Evolutionary conservation across 2,888 invertebrate species (phyloP).

Genomic region (Aporophyla nigra): DNA sequence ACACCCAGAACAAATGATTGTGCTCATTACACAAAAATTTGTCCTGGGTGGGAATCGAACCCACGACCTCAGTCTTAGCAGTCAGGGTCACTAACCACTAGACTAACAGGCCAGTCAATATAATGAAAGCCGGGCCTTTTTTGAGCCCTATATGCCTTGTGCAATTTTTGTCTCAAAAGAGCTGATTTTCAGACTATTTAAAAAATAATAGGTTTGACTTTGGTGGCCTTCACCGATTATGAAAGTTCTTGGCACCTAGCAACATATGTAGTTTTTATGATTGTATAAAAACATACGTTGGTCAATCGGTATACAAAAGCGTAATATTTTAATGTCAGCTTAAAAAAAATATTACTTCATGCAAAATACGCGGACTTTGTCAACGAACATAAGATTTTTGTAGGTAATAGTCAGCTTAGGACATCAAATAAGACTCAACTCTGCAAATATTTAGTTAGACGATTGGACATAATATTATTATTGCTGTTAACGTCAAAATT

Average conservation of each 20-base stretch:
- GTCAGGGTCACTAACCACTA: no score
- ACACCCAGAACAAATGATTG: no score
- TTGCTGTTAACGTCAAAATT: neutral
- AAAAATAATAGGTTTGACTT: neutral
- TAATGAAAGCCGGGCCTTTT: no score
- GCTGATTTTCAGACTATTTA: neutral
- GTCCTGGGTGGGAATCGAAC: no score
- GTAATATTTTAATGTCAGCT: conserved; percentile 49
- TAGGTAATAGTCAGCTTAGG: neutral
- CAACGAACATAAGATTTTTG: neutral
- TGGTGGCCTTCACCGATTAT: neutral
- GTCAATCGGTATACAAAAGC: neutral
- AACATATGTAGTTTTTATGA: neutral
- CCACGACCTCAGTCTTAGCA: no score
- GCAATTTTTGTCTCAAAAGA: no score
- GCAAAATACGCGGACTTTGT: neutral
- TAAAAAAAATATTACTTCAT: conserved; percentile 25
- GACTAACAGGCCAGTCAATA: no score
- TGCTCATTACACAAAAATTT: no score
- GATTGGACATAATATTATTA: neutral
- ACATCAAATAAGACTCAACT: conserved; percentile 28
- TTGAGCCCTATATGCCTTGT: no score
- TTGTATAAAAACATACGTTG: neutral
- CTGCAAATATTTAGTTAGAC: conserved; percentile 14
- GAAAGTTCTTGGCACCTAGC: neutral